Base-by-base conservation (phyloP, 2,888 invertebrate genomes). In the Platycnemis pennipes region DNA sequence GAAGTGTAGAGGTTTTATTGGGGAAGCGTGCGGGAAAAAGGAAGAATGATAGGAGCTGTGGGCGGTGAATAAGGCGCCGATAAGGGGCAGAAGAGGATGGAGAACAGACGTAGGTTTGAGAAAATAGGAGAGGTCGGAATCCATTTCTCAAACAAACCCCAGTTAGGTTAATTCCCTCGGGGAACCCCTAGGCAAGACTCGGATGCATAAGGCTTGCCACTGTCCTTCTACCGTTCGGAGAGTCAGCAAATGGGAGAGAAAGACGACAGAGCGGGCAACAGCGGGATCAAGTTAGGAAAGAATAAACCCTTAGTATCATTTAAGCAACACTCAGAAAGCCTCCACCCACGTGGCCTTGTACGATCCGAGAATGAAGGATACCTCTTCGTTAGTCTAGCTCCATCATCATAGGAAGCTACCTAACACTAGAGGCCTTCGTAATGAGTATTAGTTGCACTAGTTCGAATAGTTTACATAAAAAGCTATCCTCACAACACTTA, bases 141-240 rank as follows among this genome's bases (percentile, higher is more conserved):
- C 37, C 37, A 26, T 26, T 49, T n/a, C 49, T 42, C 37, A 46
- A 56, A 89, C 56, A 89, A 89, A 89, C 89, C 56, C 49, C n/a
- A 42, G 42, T 56, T 53, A n/a, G 53, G 89, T 53, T 53, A 56
- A 89, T 56, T 89, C 89, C 89, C 89, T 89, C 42, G 56, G 56
- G 56, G 89, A 89, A 89, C 37, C 42, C 89, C 53, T 88, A 53
- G 53, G 53, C 53, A 42, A 56, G 89, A 46, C 86, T 86, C 86
- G 16, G 86, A 89, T 56, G 89, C 89, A 89, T 56, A 89, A 53
- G 89, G 89, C 22, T 46, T 49, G 46, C 88, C 46, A n/a, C 46
- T 46, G n/a, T n/a, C n/a, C n/a, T n/a, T 46, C n/a, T 45, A 16
- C 44, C 45, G 19, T 26, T 37, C 77, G 26, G n/a, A 77, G n/a